Base-by-base conservation (phyloP, 2,113 vertebrate species). In the Oostethus manadensis region DNA sequence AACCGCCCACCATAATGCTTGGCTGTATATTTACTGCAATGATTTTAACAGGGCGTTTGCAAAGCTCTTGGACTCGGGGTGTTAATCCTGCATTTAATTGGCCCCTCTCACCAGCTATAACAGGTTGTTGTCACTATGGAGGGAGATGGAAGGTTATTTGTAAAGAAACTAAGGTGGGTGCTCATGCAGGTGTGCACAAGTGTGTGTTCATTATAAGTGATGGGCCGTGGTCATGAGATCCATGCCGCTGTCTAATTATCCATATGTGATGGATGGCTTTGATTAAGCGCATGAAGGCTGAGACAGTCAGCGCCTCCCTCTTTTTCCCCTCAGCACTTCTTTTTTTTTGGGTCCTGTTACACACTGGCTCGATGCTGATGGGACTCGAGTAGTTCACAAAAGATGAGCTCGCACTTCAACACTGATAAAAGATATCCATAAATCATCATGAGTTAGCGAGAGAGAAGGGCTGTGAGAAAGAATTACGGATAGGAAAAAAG, bases 171-270 rank as follows among this genome's bases (percentile, higher is more conserved):
- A 42, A 58, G 21, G 38, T n/a, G 44, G 5, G 57, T 64, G 58
- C 63, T 46, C 49, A 44, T 8, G 50, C 22, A n/a, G 51, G 16
- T 51, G 26, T 23, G 43, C 20, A n/a, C 21, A 58, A 29, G 22
- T 47, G 43, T 59, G 62, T 45, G 48, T 56, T 51, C 40, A 51
- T 35, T 77, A 63, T 58, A 62, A 77, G 51, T 17, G 42, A 77
- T 68, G 70, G 69, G 69, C 62, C 60, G 68, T 60, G 68, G 72
- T 73, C 70, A 78, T 73, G 72, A 64, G 35, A 77, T 78, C 79
- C 73, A 69, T 79, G 76, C 80, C 66, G 60, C 77, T 79, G 79
- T 86, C 83, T 83, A 81, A 86, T 88, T 86, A 86, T 74, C 69
- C 50, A 56, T 56, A 64, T 62, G 42, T 88, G 87, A 87, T 86